phyloP scores from a whole-genome alignment of 1,140 invertebrate genomes.

The Maniola jurtina region DNA sequence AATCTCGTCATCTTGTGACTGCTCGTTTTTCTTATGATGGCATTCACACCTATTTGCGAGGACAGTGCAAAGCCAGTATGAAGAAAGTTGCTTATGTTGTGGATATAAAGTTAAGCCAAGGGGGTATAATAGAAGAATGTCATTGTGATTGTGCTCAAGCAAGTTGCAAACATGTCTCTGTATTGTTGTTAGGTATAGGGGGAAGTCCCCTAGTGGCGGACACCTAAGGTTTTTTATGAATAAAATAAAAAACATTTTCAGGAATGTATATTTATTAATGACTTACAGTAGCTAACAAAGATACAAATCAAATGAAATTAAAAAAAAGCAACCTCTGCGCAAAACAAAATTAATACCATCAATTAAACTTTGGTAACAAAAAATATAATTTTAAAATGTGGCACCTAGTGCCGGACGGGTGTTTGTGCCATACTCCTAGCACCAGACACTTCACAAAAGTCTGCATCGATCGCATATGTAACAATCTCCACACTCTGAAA shows the following conservation, averaged over 20 bases:
- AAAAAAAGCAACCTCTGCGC: constrained; percentile 10
- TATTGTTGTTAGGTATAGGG: no score
- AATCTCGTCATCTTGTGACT: no score
- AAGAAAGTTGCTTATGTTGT: no score
- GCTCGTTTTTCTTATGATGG: no score
- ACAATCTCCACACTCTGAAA: constrained; percentile 15
- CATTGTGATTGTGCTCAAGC: no score
- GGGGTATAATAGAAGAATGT: no score
- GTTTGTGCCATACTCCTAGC: no score
- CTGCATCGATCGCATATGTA: constrained; percentile 10
- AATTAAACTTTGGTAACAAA: constrained; percentile 14
- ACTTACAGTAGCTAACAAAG: constrained; percentile 9
- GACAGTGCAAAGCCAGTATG: no score
- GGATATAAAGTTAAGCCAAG: no score
- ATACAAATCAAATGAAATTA: constrained; percentile 16
- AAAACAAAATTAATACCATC: constrained; percentile 6
- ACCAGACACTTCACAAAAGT: constrained; percentile 8
- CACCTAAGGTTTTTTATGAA: constrained; percentile 18
- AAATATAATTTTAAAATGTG: constrained; percentile 10
- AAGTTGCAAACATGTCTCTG: no score
- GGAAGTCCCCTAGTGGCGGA: constrained; percentile 13
- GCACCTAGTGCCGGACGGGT: constrained; percentile 1
- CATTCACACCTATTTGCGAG: no score
- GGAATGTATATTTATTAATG: constrained; percentile 14
- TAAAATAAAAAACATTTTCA: constrained; percentile 14